These are phyloP conservation scores for Geococcyx californianus DNA, from an alignment of 2,113 vertebrate genomes.

Conservation along the genomic window DNA sequence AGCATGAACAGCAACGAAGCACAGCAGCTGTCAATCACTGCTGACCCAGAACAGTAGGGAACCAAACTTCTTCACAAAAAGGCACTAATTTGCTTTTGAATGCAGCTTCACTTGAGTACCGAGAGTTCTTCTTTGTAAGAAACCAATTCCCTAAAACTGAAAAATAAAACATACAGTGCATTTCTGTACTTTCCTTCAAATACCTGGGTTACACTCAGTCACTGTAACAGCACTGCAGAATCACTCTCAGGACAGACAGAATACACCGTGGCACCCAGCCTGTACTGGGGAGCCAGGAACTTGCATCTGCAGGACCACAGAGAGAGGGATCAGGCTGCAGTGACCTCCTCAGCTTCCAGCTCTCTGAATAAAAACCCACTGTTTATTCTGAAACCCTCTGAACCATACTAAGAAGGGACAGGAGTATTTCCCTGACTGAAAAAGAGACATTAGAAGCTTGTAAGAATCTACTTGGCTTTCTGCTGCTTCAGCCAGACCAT, in stretches of 20 bases:
- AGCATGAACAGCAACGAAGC: background rate
- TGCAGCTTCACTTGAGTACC: background rate
- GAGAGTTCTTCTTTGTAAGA: background rate
- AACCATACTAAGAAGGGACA: background rate
- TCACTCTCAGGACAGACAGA: background rate
- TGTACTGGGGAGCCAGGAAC: background rate
- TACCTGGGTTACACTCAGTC: background rate
- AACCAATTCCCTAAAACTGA: background rate
- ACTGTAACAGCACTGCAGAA: background rate
- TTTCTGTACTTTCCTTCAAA: background rate
- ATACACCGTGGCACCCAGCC: rapidly evolving
- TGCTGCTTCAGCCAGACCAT: background rate
- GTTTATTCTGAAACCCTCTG: background rate
- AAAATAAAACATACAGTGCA: background rate
- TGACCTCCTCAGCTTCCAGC: background rate
- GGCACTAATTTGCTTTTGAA: background rate
- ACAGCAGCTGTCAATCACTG: background rate
- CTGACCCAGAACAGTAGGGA: background rate
- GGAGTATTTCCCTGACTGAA: background rate
- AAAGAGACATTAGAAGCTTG: background rate
- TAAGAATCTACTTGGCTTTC: background rate
- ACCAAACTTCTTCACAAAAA: background rate
- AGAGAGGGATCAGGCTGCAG: background rate
- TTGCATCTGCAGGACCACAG: background rate
- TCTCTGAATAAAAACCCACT: background rate